Evolutionary conservation across 2,888 invertebrate genomes (phyloP), one percentile per base, ranked within the genome.

Genomic region (Ptilodon capucinus): DNA sequence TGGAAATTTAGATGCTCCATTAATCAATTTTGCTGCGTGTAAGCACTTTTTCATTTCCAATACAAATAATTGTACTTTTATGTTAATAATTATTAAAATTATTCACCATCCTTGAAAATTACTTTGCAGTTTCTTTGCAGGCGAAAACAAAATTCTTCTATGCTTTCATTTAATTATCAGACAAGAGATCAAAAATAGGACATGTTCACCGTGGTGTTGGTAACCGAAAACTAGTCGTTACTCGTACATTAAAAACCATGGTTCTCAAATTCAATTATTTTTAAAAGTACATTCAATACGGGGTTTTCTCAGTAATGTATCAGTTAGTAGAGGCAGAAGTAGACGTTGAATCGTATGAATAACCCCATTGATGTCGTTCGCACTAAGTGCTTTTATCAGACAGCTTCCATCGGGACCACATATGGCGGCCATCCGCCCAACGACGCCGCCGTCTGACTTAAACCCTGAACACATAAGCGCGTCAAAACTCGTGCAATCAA

Each of bases 331-430:
- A 46, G 54, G 55, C 48, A 40, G 18, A 18, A 44, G 16, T 51
- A 54, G 53, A 46, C 51, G 48, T 35, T 16, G 17, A 47, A 38
- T 40, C 38, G 40, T 38, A 66, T 64, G 56, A 64, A 66, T 46
- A 34, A 40, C 16, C 34, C 39, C 58, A 51, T 64, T 64, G 58
- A 64, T 63, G 44, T 50, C 42, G 41, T 63, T 58, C 60, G 17
- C 48, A 44, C 58, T 62, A 64, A 63, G 60, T 57, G 51, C 50
- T 46, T 63, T 57, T 64, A 64, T 66, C 66, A 17, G 34, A 11
- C 44, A 19, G 38, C 54, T 51, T 46, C 54, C 56, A 64, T 66
- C 66, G 28, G 40, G 38, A 21, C 34, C 57, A 64, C 64, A 65
- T 63, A 43, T 65, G 64, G 42, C 46, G 28, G 42, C 44, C 66